These are phyloP conservation scores for Rhagonycha fulva DNA, from an alignment of 2,888 invertebrate species.

Conservation along the genomic window DNA sequence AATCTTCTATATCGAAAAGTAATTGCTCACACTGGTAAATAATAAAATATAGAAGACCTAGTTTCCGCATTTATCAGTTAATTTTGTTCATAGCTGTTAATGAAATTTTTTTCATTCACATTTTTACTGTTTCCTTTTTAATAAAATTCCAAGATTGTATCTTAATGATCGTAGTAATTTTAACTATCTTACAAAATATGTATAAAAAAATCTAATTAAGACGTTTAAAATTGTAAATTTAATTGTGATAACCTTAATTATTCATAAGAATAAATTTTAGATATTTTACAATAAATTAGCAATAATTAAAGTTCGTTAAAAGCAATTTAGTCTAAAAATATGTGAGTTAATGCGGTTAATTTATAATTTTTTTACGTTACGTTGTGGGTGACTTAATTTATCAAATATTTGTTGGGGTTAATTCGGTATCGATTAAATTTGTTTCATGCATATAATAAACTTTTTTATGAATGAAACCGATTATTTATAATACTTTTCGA, in stretches of 20 bases:
- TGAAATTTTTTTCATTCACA: no score
- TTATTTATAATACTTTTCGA: not conserved
- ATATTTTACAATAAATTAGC: not conserved
- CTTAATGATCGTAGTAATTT: not conserved
- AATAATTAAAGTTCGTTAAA: not conserved
- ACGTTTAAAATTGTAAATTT: not conserved
- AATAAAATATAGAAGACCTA: no score
- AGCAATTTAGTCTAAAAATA: not conserved
- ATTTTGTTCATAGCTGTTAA: no score
- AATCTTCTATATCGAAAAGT: no score
- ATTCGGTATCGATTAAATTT: not conserved
- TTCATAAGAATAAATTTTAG: not conserved
- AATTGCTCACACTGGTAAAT: no score
- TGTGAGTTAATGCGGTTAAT: not conserved
- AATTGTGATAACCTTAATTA: not conserved
- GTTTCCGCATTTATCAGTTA: no score
- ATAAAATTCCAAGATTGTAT: not conserved
- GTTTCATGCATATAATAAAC: not conserved
- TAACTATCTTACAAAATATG: not conserved
- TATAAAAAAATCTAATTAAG: not conserved
- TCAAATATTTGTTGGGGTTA: not conserved
- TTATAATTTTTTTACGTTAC: not conserved
- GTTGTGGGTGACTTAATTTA: not conserved
- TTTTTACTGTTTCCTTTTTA: not conserved
- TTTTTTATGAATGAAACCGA: not conserved